phyloP scores from a whole-genome alignment of 2,797 vertebrate genomes.

The Miichthys miiuy region DNA sequence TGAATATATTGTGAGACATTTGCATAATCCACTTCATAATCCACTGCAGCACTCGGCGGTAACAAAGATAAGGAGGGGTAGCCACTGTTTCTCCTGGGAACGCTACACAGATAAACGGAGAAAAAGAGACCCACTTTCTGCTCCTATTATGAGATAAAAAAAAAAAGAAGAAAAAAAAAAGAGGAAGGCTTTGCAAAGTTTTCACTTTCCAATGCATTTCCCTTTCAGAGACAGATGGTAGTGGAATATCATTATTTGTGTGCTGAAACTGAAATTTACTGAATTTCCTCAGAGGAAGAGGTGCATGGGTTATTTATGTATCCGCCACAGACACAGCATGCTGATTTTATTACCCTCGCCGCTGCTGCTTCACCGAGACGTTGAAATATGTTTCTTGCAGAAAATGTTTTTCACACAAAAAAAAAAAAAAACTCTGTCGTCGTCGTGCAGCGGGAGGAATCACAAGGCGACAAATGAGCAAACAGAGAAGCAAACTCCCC shows the following conservation, averaged over 20 bases:
- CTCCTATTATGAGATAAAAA: conserved; percentile 86
- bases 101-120: conserved; percentile 82
- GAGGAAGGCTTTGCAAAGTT: conserved; percentile 74
- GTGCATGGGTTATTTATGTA: conserved; percentile 76
- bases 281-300: conserved; percentile 68
- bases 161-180: conserved; percentile 74
- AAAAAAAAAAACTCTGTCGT: conserved; percentile 21
- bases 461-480: conserved; percentile 79
- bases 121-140: conserved; percentile 74
- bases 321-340: conserved; percentile 53
- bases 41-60: conserved; percentile 80
- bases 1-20: conserved; percentile 84
- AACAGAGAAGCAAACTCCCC: conserved; percentile 65
- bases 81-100: conserved; percentile 85
- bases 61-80: conserved; percentile 80
- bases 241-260: conserved; percentile 76
- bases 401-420: conserved; percentile 50
- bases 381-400: conserved; percentile 41
- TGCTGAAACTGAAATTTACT: conserved; percentile 56
- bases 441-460: conserved; percentile 48
- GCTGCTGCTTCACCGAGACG: conserved; percentile 31
- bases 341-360: conserved; percentile 53
- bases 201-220: conserved; percentile 67
- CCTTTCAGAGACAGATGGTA: conserved; percentile 67
- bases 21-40: conserved; percentile 86